Percentiles rank a stretch among this genome's conserved stretches.
phyloP scores from a whole-genome alignment of 2,113 vertebrate species.

The Mobula hypostoma region DNA sequence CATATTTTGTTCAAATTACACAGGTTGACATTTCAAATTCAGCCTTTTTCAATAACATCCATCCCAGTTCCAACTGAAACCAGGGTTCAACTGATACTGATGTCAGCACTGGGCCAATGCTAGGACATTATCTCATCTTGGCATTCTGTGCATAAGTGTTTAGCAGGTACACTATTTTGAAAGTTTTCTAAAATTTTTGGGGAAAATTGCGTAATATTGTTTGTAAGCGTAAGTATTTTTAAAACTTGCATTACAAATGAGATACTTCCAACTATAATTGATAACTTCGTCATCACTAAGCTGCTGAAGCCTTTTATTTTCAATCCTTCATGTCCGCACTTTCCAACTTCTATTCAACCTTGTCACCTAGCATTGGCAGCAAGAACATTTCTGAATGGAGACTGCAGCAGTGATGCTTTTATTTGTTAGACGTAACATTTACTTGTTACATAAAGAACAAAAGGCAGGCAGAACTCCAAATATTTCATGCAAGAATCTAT shows the following conservation, averaged over 20 bases:
- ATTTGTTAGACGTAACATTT: background rate
- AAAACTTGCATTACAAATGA: background rate
- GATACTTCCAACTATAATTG: conserved; percentile 16
- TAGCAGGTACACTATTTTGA: background rate
- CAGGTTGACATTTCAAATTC: background rate
- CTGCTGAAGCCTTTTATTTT: background rate
- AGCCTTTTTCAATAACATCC: background rate
- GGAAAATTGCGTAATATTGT: background rate
- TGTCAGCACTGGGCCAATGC: background rate
- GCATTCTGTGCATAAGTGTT: background rate
- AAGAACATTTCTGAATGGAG: background rate
- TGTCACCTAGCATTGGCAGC: background rate
- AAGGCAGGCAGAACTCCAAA: background rate
- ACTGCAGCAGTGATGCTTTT: conserved; percentile 9
- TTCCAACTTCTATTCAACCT: background rate
- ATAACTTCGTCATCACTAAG: background rate
- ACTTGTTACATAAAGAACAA: conserved; percentile 2
- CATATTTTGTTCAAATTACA: background rate
- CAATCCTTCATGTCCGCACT: background rate
- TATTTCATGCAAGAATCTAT: conserved; percentile 14
- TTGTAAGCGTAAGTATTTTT: too few species aligned
- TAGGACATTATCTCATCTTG: background rate
- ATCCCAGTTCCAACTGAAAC: conserved; percentile 15
- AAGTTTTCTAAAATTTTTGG: background rate
- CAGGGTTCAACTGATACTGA: conserved; percentile 2